Conservation (phyloP, 2,113 vertebrate genomes). For the Regulus satrapa region DNA sequence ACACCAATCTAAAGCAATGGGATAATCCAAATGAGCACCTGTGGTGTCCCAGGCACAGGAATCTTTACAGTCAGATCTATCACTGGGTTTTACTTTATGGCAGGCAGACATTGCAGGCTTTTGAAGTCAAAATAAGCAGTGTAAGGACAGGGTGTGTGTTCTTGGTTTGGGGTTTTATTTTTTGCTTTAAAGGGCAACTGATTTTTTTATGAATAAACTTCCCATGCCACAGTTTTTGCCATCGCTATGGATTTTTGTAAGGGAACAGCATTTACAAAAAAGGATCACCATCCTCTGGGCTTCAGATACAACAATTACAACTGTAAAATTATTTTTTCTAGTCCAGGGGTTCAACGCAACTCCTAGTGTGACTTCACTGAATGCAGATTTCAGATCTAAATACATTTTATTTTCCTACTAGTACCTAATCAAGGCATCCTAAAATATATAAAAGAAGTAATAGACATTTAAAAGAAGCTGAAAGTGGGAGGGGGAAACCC, state of each 20-base stretch:
- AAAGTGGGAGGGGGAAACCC: no score
- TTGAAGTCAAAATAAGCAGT: not conserved
- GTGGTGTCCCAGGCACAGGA: rapidly evolving
- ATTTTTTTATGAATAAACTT: not conserved
- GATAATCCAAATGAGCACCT: not conserved
- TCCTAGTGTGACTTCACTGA: not conserved
- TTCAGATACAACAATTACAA: not conserved
- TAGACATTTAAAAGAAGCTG: not conserved
- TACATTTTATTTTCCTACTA: not conserved
- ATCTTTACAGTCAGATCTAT: not conserved
- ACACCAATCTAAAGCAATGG: not conserved
- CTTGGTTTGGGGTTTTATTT: not conserved
- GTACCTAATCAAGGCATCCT: not conserved
- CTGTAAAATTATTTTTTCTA: not conserved
- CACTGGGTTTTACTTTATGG: not conserved
- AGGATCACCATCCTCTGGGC: not conserved
- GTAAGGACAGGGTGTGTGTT: rapidly evolving
- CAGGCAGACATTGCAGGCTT: not conserved
- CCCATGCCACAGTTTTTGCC: not conserved
- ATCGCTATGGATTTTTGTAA: not conserved
- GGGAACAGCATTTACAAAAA: not conserved
- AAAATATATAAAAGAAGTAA: not conserved
- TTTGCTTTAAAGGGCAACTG: not conserved
- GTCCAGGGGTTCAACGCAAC: not conserved
- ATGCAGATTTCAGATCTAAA: not conserved